Evolutionary conservation across 2,888 invertebrate genomes (phyloP), one percentile per base, ranked within the genome.

Genomic region (Himalopsyche tibetana): DNA sequence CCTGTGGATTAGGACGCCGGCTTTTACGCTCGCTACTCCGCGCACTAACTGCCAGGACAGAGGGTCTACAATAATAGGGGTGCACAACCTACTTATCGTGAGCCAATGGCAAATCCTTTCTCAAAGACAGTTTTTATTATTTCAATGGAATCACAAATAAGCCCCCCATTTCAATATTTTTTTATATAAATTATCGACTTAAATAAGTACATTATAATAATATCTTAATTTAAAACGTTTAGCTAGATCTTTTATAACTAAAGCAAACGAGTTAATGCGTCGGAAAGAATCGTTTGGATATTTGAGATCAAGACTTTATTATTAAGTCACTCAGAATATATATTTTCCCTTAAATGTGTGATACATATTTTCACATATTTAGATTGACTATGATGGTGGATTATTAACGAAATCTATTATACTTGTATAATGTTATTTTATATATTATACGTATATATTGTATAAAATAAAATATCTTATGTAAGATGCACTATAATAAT

Each of bases 21-120:
- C 63, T 28, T 63, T 63, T 63, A 19, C 28, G 63, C 63, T 63
- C 11, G 63, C 63, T 63, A 63, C 11, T 19, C 63, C 63, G 28
- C 63, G 63, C 15, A 51, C 63, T 63, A 63, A 19, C 9, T 19
- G 15, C 63, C 19, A 63, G 63, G 63, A 63, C 8, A 63, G 28
- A 63, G 63, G 63, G 63, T 63, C 63, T 63, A 63, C 63, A 63
- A 63, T 63, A 63, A 63, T 63, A 63, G 63, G 51, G 28, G 63
- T 63, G 63, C 63, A 63, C 63, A 63, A 63, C 63, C 63, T 63
- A 63, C 63, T 63, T 63, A 63, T 63, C 63, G 63, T 63, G 63
- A 63, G 63, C 63, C 63, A 63, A 63, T 63, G 63, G 63, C 63
- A 63, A 63, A 63, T 63, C 63, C n/a, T 63, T 28, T 63, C 28